These are phyloP conservation scores for Podarcis siculus DNA, from an alignment of 2,797 vertebrate species.

Conservation along the genomic window DNA sequence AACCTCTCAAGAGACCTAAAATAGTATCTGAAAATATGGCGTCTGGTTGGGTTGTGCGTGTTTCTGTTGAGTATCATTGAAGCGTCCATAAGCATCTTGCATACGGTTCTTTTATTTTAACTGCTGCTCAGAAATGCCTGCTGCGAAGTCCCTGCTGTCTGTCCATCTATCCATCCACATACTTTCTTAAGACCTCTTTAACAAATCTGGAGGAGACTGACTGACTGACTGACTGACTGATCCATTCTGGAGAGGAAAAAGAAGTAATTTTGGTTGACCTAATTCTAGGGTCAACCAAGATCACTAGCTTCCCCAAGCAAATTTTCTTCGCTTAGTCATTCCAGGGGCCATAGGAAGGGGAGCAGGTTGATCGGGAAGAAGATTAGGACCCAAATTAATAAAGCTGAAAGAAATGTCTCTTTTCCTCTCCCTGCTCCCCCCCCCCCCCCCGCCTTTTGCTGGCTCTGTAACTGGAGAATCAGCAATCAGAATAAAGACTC, in stretches of 20 bases:
- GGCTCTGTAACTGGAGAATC: constrained; percentile 58
- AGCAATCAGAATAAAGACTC: constrained; percentile 38
- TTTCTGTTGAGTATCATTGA: background rate
- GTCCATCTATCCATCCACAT: too few species aligned
- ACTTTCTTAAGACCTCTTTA: background rate
- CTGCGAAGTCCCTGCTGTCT: background rate
- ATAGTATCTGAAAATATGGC: background rate
- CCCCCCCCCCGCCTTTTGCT: constrained; percentile 7
- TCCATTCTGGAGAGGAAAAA: background rate
- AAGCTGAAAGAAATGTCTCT: constrained; percentile 50
- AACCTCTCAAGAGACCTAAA: background rate
- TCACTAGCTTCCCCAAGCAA: constrained; percentile 25
- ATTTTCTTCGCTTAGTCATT: constrained; percentile 51
- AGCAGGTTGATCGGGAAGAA: constrained; percentile 63
- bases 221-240: background rate
- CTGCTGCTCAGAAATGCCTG: background rate
- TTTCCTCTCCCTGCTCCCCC: background rate
- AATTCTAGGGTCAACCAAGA: background rate
- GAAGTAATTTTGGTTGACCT: background rate
- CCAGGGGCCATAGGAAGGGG: constrained; percentile 44
- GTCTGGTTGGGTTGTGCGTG: background rate
- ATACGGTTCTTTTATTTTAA: background rate
- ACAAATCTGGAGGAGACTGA: background rate
- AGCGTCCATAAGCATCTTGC: background rate
- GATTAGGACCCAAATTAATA: constrained; percentile 63